phyloP scores from a whole-genome alignment of 2,113 vertebrate species.

The Chroicocephalus ridibundus region DNA sequence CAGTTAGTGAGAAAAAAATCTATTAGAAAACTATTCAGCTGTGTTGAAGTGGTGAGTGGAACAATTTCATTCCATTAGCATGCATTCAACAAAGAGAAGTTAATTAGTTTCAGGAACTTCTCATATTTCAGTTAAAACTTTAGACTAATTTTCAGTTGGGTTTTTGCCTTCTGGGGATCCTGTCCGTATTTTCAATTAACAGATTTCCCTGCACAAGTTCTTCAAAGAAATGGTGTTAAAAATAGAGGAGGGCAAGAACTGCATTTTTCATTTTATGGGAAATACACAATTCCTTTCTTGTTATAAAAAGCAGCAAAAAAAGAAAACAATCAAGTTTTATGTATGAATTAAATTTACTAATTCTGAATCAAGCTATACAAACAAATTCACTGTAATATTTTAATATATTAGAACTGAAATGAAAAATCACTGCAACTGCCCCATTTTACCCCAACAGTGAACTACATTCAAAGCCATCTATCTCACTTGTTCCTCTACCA shows the following conservation, averaged over 20 bases:
- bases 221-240: conserved; percentile 32
- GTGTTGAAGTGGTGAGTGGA: background rate
- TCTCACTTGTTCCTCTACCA: background rate
- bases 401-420: background rate
- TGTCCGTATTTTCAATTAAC: conserved; percentile 61
- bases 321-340: background rate
- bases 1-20: background rate
- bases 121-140: conserved; percentile 55
- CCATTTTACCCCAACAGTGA: background rate
- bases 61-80: conserved; percentile 22
- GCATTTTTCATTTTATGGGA: conserved; percentile 17
- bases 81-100: conserved; percentile 30
- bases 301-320: background rate
- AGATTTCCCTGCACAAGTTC: conserved; percentile 34
- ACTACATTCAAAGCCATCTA: background rate
- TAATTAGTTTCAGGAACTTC: conserved; percentile 58
- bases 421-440: background rate
- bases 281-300: background rate
- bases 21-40: conserved; percentile 5
- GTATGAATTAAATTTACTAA: background rate
- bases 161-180: conserved; percentile 57
- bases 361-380: background rate
- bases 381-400: background rate
- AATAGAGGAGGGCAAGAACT: background rate
- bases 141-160: conserved; percentile 11